phyloP scores from a whole-genome alignment of 1,140 invertebrate species.

The Subanguina moxae region DNA sequence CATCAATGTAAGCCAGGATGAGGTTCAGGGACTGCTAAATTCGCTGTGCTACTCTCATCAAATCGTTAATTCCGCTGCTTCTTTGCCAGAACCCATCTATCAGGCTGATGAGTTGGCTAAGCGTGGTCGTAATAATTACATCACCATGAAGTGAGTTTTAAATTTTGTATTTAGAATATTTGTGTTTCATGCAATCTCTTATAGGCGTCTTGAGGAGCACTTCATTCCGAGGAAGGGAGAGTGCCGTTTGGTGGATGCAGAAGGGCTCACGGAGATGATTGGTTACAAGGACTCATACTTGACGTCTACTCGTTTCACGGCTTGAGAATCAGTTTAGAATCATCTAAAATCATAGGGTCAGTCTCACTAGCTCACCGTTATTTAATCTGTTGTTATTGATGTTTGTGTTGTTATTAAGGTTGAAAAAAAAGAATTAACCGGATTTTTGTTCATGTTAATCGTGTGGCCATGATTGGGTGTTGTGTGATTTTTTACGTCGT shows the following conservation, averaged over 20 bases:
- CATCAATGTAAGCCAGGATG: neutral
- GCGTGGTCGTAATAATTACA: slow-evolving; percentile 11
- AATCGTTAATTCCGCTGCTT: slow-evolving; percentile 7
- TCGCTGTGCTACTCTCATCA: slow-evolving; percentile 9
- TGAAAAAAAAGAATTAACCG: too few relatives aligned
- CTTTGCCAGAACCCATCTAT: slow-evolving; percentile 18
- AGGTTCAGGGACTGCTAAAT: slow-evolving; percentile 7
- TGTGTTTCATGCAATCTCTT: neutral
- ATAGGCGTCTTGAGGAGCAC: neutral
- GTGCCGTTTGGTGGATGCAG: neutral
- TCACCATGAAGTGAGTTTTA: slow-evolving; percentile 9
- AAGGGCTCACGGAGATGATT: neutral
- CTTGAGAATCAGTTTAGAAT: neutral
- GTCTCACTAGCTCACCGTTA: too few relatives aligned
- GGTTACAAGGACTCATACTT: neutral
- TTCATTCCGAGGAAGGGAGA: neutral
- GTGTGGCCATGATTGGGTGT: too few relatives aligned
- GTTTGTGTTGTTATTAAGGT: too few relatives aligned
- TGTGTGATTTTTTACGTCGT: too few relatives aligned
- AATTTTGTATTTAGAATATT: too few relatives aligned
- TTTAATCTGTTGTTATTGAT: too few relatives aligned
- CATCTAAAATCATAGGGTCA: too few relatives aligned
- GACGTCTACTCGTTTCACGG: slow-evolving; percentile 7
- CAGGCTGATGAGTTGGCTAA: slow-evolving; percentile 24
- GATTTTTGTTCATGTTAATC: too few relatives aligned